Evolutionary conservation across 2,888 invertebrate species (phyloP), one percentile per base, ranked within the genome.

Genomic region (Spodoptera littoralis): DNA sequence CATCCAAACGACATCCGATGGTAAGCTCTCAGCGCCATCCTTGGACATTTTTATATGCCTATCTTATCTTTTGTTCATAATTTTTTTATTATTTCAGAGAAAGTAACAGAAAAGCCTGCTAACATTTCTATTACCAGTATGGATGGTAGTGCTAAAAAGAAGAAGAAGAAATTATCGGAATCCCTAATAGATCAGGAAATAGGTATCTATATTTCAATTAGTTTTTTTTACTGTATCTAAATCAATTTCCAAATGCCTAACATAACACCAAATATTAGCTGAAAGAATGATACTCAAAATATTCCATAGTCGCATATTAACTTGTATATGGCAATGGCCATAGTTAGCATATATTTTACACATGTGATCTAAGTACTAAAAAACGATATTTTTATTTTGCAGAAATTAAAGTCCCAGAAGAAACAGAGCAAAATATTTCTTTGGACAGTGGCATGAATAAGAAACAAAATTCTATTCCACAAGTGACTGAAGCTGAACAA

Each of bases 101-200:
- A 48, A 50, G 49, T n/a, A 13, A 22, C 46, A 12, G 63, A 72
- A n/a, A 66, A 63, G 8, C 43, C 59, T n/a, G 30, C 24, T 2
- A 64, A 75, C n/a, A 36, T 12, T 22, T 69, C 72, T 0, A n/a
- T 48, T 3, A 13, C 42, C n/a, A 59, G 43, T 43, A 6, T 36
- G 8, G 45, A 51, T 8, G 48, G 68, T 6, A 65, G 58, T 50
- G 51, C 22, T 30, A 72, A 69, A 53, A 75, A 72, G 48, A 74
- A 73, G 9, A 73, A 73, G 36, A 66, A 65, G 12, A 69, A 58
- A 48, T 9, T 55, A 11, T 72, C 65, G 0, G 75, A 61, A 60
- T 55, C 61, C 41, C 65, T 69, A 49, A 24, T 45, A 24, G 56
- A 42, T 27, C 45, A 42, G 1, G 45, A 42, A 60, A 44, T 41